A percentile compares a stretch with the other conserved stretches of the same genome.
phyloP scores from a whole-genome alignment of 2,113 vertebrate genomes.

The Drymodes brunneopygia region DNA sequence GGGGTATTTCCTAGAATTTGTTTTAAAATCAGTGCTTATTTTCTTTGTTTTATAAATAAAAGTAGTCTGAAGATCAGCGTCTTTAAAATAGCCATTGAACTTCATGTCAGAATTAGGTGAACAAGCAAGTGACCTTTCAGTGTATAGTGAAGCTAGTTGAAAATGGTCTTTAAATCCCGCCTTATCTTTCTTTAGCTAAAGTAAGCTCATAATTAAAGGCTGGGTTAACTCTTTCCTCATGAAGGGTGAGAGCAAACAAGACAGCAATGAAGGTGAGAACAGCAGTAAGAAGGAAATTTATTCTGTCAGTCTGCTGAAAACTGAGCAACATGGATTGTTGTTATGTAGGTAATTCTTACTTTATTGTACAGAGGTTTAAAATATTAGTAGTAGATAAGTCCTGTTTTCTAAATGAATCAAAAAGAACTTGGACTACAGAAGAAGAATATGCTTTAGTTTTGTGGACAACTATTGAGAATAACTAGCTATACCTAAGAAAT shows the following conservation, averaged over 20 bases:
- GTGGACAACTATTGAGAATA: not conserved
- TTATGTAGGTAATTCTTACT: not conserved
- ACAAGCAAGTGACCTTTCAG: slow-evolving; percentile 28
- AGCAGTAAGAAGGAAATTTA: not conserved
- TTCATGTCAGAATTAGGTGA: slow-evolving; percentile 36
- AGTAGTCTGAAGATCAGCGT: not conserved
- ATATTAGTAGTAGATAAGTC: not conserved
- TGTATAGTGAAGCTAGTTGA: slow-evolving; percentile 33
- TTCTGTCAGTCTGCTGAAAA: not conserved
- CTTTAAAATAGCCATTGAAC: slow-evolving; percentile 26
- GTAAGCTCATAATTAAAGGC: not conserved
- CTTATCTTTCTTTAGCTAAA: slow-evolving; percentile 40
- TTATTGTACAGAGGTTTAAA: not conserved
- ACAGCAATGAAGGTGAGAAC: not conserved
- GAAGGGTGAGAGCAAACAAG: not conserved
- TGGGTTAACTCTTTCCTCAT: slow-evolving; percentile 12
- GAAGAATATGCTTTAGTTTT: not conserved
- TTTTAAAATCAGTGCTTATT: not conserved
- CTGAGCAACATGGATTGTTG: not conserved
- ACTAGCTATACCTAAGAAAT: not conserved
- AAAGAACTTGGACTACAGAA: not conserved
- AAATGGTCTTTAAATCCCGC: slow-evolving; percentile 46
- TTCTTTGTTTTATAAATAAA: slow-evolving; percentile 16
- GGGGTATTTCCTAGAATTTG: not conserved
- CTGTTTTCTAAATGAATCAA: not conserved